Percentiles rank a stretch among this genome's conserved stretches.
Evolutionary conservation across 2,888 invertebrate species (phyloP).

Genomic region (Electrophaes corylata): DNA sequence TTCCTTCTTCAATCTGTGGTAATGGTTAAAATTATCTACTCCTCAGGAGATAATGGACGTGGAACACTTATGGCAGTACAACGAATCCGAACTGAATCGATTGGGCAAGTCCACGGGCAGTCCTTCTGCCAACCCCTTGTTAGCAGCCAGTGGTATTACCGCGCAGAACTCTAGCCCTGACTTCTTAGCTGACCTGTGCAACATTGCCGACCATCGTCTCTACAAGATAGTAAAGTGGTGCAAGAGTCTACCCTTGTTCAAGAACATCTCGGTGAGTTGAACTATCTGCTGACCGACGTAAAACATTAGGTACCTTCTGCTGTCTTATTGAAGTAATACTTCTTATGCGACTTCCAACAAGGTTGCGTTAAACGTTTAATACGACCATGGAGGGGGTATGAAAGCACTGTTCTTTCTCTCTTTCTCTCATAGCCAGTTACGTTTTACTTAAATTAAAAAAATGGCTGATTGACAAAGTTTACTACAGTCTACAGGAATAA

Average conservation of each 20-base stretch:
- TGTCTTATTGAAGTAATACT: no score
- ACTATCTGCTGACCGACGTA: no score
- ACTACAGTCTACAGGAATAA: no score
- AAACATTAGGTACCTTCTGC: no score
- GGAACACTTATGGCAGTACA: slow-evolving; percentile 97
- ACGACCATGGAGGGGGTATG: no score
- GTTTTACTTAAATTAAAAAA: no score
- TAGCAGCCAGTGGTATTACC: slow-evolving; percentile 78
- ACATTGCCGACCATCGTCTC: slow-evolving; percentile 96
- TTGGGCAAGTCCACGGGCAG: slow-evolving; percentile 79
- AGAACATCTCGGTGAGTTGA: slow-evolving; percentile 91
- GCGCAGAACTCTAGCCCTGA: slow-evolving; percentile 90
- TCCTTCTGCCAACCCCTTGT: slow-evolving; percentile 73
- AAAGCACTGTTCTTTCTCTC: no score
- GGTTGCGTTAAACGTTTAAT: no score
- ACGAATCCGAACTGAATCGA: slow-evolving; percentile 90
- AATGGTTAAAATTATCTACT: not conserved
- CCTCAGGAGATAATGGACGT: slow-evolving; percentile 96
- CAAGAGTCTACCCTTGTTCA: slow-evolving; percentile 97
- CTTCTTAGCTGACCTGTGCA: slow-evolving; percentile 94
- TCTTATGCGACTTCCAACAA: no score
- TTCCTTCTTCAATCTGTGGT: no score
- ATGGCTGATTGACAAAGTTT: no score
- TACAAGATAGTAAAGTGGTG: slow-evolving; percentile 99
- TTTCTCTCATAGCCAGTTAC: no score